These are phyloP conservation scores for Aphodius sticticus DNA, from an alignment of 2,888 invertebrate species.

Conservation along the genomic window DNA sequence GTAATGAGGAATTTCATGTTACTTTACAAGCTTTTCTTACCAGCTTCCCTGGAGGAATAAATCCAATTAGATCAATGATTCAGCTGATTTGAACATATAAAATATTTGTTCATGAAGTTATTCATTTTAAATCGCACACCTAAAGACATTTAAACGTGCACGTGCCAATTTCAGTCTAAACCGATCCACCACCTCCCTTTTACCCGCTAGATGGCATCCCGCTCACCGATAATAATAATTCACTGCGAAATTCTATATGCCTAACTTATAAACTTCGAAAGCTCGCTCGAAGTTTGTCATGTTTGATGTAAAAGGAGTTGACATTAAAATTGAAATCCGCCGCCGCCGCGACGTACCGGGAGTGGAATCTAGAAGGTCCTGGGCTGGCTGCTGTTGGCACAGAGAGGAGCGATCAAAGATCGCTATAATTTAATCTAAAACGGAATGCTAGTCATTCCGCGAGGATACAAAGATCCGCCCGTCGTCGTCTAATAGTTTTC, in stretches of 20 bases:
- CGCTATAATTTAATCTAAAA: conserved; percentile 50
- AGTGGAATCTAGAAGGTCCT: not conserved
- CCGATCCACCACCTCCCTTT: not conserved
- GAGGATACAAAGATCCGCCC: conserved; percentile 35
- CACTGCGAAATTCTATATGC: conserved; percentile 59
- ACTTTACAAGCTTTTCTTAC: too few species aligned
- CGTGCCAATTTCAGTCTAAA: too few species aligned
- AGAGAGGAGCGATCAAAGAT: conserved; percentile 57
- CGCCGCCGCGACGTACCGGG: conserved; percentile 32
- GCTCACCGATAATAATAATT: conserved; percentile 13
- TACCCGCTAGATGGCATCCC: not conserved
- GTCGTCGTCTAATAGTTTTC: conserved; percentile 35
- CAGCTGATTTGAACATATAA: too few species aligned
- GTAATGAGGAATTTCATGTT: too few species aligned
- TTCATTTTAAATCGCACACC: too few species aligned
- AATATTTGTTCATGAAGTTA: too few species aligned
- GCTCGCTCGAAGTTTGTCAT: conserved; percentile 53
- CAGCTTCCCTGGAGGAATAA: too few species aligned
- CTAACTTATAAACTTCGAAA: conserved; percentile 57
- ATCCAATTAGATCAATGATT: too few species aligned
- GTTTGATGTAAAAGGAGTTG: conserved; percentile 62
- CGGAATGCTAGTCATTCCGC: conserved; percentile 37
- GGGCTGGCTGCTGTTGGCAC: not conserved
- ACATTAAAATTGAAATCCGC: conserved; percentile 61
- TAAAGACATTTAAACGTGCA: too few species aligned